Percentiles rank a stretch among this genome's conserved stretches.
These are phyloP conservation scores for Pomatostomus ruficeps DNA, from an alignment of 2,113 vertebrate genomes.

Conservation along the genomic window DNA sequence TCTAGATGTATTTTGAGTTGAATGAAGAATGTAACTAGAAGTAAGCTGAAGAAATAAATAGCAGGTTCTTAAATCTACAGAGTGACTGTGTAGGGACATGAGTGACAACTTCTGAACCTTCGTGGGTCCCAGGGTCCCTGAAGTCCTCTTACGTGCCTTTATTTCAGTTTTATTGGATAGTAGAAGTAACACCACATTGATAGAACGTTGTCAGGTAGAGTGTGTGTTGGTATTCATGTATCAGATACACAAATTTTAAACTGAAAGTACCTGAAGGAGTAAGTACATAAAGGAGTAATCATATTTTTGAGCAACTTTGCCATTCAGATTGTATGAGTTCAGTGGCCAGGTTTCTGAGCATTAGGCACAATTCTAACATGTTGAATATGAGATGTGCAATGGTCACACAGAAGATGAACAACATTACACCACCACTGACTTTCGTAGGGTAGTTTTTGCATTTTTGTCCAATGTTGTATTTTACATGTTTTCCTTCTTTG, in stretches of 20 bases:
- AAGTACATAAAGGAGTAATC: background rate
- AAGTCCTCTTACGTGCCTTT: background rate
- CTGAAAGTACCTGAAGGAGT: background rate
- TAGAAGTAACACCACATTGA: background rate
- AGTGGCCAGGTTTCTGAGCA: background rate
- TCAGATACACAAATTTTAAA: background rate
- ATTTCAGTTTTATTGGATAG: background rate
- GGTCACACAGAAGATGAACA: background rate
- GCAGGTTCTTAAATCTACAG: background rate
- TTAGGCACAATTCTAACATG: background rate
- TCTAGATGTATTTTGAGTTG: background rate
- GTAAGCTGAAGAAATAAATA: background rate
- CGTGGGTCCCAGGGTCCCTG: background rate
- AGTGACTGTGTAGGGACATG: background rate
- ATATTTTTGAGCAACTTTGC: background rate
- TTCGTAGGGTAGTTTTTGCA: background rate
- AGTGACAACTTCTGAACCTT: background rate
- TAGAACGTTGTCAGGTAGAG: background rate
- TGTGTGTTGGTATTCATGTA: background rate
- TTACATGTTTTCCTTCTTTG: background rate
- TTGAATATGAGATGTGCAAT: background rate
- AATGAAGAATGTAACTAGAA: background rate
- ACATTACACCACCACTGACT: background rate
- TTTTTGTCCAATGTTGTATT: background rate
- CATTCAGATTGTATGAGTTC: background rate